phyloP scores from a whole-genome alignment of 2,888 invertebrate genomes.

The Drosophila demipolita region DNA sequence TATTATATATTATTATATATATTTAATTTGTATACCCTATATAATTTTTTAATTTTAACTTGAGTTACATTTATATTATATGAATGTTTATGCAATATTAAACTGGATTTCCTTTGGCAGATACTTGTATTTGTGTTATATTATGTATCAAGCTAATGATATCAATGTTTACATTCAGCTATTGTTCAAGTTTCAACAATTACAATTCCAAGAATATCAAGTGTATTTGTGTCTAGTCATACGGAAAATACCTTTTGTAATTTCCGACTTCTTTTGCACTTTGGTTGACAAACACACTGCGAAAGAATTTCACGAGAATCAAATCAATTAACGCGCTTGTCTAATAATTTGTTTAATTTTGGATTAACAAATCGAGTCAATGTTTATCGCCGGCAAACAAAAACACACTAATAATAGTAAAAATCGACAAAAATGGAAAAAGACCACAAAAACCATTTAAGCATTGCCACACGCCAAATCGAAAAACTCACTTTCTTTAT shows the following conservation, averaged over 20 bases:
- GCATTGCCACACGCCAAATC: constrained; percentile 48
- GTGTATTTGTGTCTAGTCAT: constrained; percentile 18
- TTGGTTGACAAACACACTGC: not conserved
- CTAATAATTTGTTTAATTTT: constrained; percentile 69
- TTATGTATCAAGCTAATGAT: not conserved
- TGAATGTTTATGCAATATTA: not conserved
- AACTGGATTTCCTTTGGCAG: not conserved
- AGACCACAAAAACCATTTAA: constrained; percentile 25
- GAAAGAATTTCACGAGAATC: constrained; percentile 63
- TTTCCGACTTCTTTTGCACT: constrained; percentile 15
- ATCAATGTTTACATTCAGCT: constrained; percentile 4
- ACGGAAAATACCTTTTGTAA: constrained; percentile 14
- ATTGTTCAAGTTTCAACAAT: not conserved
- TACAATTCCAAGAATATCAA: not conserved
- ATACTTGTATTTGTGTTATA: not conserved
- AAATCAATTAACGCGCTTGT: constrained; percentile 73
- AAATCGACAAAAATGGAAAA: constrained; percentile 17
- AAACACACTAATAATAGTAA: constrained; percentile 1
- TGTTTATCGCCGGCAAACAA: constrained; percentile 34
- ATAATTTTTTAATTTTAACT: not conserved
- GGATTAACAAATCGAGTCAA: constrained; percentile 61
- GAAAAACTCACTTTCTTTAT: constrained; percentile 22
- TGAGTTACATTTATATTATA: not conserved
- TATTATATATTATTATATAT: too few species aligned
- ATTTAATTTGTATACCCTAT: constrained; percentile 7